Conservation (phyloP, 2,797 vertebrate genomes). For the Halcyon smyrnensis region DNA sequence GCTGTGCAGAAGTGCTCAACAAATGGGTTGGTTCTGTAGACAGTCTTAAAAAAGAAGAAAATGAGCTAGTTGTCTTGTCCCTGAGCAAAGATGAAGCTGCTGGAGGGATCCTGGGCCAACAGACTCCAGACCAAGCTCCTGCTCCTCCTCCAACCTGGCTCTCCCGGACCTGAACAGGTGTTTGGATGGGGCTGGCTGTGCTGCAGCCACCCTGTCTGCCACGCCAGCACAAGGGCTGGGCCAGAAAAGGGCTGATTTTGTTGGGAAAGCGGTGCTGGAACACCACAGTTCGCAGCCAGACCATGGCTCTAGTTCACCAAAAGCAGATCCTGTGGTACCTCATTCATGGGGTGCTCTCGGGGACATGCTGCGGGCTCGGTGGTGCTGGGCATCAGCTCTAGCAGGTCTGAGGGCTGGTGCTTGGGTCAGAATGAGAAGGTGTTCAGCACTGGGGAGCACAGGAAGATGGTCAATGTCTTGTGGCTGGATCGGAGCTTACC, state of each 20-base stretch:
- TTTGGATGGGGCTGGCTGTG: not conserved
- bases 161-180: rapidly evolving
- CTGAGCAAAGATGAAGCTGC: not conserved
- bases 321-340: not conserved
- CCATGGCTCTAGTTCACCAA: not conserved
- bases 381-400: not conserved
- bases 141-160: not conserved
- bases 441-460: rapidly evolving
- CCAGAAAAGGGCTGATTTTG: not conserved
- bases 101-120: not conserved
- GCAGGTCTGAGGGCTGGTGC: rapidly evolving
- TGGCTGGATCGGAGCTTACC: not conserved
- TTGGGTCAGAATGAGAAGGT: not conserved
- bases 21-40: not conserved
- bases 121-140: rapidly evolving
- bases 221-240: rapidly evolving
- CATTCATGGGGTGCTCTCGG: not conserved
- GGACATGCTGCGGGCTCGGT: rapidly evolving
- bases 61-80: rapidly evolving
- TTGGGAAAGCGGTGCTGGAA: not conserved
- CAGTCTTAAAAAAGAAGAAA: not conserved
- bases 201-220: not conserved
- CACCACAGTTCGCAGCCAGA: rapidly evolving
- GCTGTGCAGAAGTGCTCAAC: not conserved
- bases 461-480: rapidly evolving